phyloP scores from a whole-genome alignment of 1,140 invertebrate genomes.

The Drosophila biarmipes region DNA sequence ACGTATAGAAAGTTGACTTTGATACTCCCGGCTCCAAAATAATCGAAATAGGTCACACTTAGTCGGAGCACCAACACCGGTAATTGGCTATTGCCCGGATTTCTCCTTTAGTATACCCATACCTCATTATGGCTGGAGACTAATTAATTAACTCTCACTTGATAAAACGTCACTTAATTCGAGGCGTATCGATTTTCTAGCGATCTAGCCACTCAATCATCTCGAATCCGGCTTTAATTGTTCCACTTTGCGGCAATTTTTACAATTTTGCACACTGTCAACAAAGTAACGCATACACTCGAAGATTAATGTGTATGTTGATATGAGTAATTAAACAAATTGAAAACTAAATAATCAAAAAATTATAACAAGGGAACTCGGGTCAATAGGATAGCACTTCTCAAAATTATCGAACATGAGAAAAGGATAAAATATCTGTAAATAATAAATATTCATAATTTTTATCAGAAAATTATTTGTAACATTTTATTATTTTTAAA shows the following conservation, averaged over 20 bases:
- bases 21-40: constrained; percentile 14
- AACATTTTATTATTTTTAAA: too few relatives aligned
- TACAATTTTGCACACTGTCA: constrained; percentile 41
- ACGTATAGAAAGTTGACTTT: constrained; percentile 58
- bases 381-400: too few relatives aligned
- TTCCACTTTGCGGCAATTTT: constrained; percentile 70
- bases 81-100: constrained; percentile 35
- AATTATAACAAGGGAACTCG: too few relatives aligned
- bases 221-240: constrained; percentile 75
- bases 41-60: constrained; percentile 56
- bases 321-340: background rate
- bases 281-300: constrained; percentile 7
- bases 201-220: constrained; percentile 26
- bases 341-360: background rate
- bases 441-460: too few relatives aligned
- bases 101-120: constrained; percentile 48
- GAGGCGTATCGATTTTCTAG: constrained; percentile 36
- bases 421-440: too few relatives aligned
- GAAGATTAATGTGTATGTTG: background rate
- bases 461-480: too few relatives aligned
- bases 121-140: constrained; percentile 55
- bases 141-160: constrained; percentile 83
- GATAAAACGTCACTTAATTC: constrained; percentile 50
- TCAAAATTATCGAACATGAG: too few relatives aligned
- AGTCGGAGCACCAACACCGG: constrained; percentile 11